phyloP scores from a whole-genome alignment of 2,888 invertebrate genomes.

The Celastrina argiolus region DNA sequence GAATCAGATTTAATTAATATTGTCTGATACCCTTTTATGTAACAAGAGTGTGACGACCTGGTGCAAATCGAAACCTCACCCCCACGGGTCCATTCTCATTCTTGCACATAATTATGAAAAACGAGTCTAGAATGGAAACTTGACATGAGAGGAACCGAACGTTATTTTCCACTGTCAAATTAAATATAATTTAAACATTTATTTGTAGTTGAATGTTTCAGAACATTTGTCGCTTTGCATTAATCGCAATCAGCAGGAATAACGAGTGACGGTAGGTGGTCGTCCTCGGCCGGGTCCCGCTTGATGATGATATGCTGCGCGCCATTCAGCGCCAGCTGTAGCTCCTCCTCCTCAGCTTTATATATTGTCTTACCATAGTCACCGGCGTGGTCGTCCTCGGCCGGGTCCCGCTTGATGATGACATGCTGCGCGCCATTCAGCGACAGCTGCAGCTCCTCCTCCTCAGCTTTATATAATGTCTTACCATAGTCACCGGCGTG shows the following conservation, averaged over 20 bases:
- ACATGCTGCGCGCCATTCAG: too few relatives aligned
- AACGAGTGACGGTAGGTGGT: slow-evolving; percentile 81
- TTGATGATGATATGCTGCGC: slow-evolving; percentile 89
- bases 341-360: slow-evolving; percentile 40
- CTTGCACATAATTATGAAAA: neutral
- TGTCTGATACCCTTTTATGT: too few relatives aligned
- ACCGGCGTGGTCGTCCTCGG: too few relatives aligned
- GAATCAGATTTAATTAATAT: too few relatives aligned
- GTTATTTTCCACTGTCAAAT: neutral
- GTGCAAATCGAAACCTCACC: too few relatives aligned
- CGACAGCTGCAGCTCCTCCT: too few relatives aligned
- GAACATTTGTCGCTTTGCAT: neutral
- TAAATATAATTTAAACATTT: neutral
- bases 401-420: too few relatives aligned
- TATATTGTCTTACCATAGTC: too few relatives aligned
- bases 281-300: slow-evolving; percentile 74
- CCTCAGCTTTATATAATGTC: too few relatives aligned
- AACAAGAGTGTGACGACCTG: too few relatives aligned
- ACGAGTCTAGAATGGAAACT: neutral
- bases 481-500: too few relatives aligned
- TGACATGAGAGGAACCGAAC: neutral
- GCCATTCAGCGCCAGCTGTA: slow-evolving; percentile 62
- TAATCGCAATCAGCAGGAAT: neutral
- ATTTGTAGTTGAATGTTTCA: neutral
- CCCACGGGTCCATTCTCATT: too few relatives aligned